Evolutionary conservation across 2,113 vertebrate species (phyloP), one percentile per base, ranked within the genome.

Genomic region (Romanogobio albipinnatus): DNA sequence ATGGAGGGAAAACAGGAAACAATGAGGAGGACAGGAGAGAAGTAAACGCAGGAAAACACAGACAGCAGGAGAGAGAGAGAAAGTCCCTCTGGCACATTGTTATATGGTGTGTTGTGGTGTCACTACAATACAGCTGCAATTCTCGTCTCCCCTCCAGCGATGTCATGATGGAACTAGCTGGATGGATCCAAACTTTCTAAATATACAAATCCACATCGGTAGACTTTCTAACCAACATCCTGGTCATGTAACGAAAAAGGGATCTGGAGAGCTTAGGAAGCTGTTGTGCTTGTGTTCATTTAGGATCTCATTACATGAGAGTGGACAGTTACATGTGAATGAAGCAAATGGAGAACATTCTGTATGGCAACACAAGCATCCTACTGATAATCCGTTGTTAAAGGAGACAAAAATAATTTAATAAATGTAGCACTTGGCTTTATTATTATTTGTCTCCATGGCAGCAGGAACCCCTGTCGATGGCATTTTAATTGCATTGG

Each of bases 1-100:
- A 68, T 59, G 39, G 64, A 62, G 49, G 43, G 58, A 51, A 87
- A 86, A 61, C 71, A 22, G 75, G 76, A 68, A 70, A 47, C 86
- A 86, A 84, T 76, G 84, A 86, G 70, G 84, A 24, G 29, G 74
- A 85, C n/a, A 77, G 36, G 76, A 84, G 26, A 77, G 29, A 45
- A 62, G 76, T 19, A 74, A 76, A 64, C 68, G 61, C 22, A 61
- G 76, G 80, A 87, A 86, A 61, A 86, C 73, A 81, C 39, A 70
- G 89, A 86, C 85, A 90, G 81, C n/a, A 75, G 82, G 66, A 77
- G 26, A 58, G 22, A n/a, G 68, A 51, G 79, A 85, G 84, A 61
- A 4, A 80, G 75, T 17, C 66, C 45, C 61, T 64, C 36, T 62
- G 45, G 17, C 76, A 68, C 79, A 82, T 73, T 36, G 68, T 85